These are phyloP conservation scores for Coboldia fuscipes DNA, from an alignment of 1,140 invertebrate genomes.

Conservation along the genomic window DNA sequence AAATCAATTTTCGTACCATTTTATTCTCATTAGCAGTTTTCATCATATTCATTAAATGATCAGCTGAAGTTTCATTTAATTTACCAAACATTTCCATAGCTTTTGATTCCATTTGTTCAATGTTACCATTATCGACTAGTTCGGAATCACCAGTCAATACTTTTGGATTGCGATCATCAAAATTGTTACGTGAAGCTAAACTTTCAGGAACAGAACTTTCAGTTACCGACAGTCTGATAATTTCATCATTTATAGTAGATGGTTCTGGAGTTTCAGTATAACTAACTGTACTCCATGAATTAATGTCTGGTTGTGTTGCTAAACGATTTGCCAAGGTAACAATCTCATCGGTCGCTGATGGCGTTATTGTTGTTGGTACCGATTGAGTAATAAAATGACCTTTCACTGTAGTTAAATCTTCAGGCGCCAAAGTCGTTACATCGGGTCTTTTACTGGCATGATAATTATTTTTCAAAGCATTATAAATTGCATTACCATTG, in stretches of 20 bases:
- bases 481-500: conserved; percentile 13
- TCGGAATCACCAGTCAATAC: too few species aligned
- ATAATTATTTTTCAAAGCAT: neutral
- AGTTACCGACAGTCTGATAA: conserved; percentile 20
- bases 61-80: conserved; percentile 47
- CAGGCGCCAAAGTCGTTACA: neutral
- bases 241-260: conserved; percentile 41
- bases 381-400: conserved; percentile 2
- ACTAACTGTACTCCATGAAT: conserved; percentile 18
- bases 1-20: conserved; percentile 45
- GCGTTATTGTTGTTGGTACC: conserved; percentile 23
- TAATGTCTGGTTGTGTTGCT: conserved; percentile 14
- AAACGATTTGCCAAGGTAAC: too few species aligned
- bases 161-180: too few species aligned
- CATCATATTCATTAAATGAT: conserved; percentile 56
- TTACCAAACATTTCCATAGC: conserved; percentile 51
- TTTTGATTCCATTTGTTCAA: conserved; percentile 34
- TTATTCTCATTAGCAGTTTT: conserved; percentile 54
- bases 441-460: neutral
- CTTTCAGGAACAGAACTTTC: too few species aligned
- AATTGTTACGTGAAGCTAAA: too few species aligned
- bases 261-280: conserved; percentile 42
- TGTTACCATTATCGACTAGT: conserved; percentile 7
- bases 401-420: neutral
- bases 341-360: too few species aligned